Evolutionary conservation across 2,888 invertebrate genomes (phyloP).

Genomic region (Patella ulyssiponensis): DNA sequence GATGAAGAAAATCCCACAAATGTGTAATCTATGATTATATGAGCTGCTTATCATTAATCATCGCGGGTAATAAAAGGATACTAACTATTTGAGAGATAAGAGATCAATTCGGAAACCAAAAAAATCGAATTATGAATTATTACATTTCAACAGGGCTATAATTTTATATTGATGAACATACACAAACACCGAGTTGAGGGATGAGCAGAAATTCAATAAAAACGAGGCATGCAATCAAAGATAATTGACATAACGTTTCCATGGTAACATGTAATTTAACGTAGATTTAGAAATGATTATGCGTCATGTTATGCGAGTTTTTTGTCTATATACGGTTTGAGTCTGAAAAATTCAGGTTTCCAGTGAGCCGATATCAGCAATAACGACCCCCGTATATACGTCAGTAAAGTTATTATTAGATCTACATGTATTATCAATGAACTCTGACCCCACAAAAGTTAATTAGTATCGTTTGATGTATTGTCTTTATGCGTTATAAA

Average conservation of each 20-base stretch:
- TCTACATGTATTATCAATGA: background rate
- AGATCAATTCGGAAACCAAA: background rate
- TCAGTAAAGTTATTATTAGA: too few species aligned
- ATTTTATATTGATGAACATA: conserved; percentile 7
- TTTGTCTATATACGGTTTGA: too few species aligned
- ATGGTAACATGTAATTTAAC: conserved; percentile 9
- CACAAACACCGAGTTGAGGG: background rate
- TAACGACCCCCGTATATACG: too few species aligned
- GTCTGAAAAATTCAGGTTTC: too few species aligned
- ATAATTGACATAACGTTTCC: conserved; percentile 7
- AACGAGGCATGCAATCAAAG: background rate
- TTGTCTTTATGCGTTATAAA: too few species aligned
- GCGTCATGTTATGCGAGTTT: background rate
- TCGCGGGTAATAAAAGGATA: too few species aligned
- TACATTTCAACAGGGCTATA: conserved; percentile 8
- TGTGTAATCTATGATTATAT: too few species aligned
- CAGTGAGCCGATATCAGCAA: too few species aligned
- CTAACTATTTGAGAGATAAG: too few species aligned
- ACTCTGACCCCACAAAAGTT: background rate
- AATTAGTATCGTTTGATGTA: too few species aligned
- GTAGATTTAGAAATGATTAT: conserved; percentile 5
- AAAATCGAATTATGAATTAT: conserved; percentile 11
- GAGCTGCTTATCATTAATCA: too few species aligned
- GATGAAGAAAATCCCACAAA: too few species aligned
- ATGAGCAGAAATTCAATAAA: background rate